These are phyloP conservation scores for Ceratina australensis DNA, from an alignment of 1,140 invertebrate species.

Conservation along the genomic window DNA sequence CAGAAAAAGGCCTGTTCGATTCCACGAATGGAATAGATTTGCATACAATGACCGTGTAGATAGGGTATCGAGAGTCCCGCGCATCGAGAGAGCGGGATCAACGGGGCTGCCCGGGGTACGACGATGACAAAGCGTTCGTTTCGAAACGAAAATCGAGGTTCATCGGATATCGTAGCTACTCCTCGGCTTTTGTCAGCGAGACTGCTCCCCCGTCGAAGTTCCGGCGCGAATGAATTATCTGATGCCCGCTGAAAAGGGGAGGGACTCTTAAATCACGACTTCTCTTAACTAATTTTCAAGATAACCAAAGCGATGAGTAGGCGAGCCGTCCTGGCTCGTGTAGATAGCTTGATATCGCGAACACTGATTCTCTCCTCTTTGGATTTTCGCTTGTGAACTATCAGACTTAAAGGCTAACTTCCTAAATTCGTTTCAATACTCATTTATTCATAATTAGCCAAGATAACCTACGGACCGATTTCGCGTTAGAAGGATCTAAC, in stretches of 20 bases:
- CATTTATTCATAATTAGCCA: too few relatives aligned
- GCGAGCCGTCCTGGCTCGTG: not conserved
- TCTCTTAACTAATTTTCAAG: slow-evolving; percentile 29
- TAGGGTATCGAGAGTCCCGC: slow-evolving; percentile 57
- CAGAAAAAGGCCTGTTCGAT: slow-evolving; percentile 74
- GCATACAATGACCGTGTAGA: slow-evolving; percentile 76
- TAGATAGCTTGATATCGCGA: not conserved
- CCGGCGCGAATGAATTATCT: slow-evolving; percentile 46
- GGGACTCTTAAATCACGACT: slow-evolving; percentile 6
- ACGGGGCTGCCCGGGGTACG: slow-evolving; percentile 16
- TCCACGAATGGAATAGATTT: slow-evolving; percentile 75
- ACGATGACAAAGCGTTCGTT: slow-evolving; percentile 69
- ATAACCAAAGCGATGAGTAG: not conserved
- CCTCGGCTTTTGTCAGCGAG: slow-evolving; percentile 20
- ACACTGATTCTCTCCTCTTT: not conserved
- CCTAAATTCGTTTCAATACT: too few relatives aligned
- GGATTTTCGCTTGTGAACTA: not conserved
- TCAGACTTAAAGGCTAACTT: too few relatives aligned
- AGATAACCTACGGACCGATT: too few relatives aligned
- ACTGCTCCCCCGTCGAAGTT: slow-evolving; percentile 29
- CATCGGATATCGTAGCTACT: slow-evolving; percentile 21
- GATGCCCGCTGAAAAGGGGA: slow-evolving; percentile 32
- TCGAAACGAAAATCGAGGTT: slow-evolving; percentile 49
- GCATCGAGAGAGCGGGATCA: slow-evolving; percentile 12
- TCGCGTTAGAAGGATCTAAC: too few relatives aligned